Evolutionary conservation across 2,888 invertebrate species (phyloP), one percentile per base, ranked within the genome.

Genomic region (Dasysyrphus tricinctus): DNA sequence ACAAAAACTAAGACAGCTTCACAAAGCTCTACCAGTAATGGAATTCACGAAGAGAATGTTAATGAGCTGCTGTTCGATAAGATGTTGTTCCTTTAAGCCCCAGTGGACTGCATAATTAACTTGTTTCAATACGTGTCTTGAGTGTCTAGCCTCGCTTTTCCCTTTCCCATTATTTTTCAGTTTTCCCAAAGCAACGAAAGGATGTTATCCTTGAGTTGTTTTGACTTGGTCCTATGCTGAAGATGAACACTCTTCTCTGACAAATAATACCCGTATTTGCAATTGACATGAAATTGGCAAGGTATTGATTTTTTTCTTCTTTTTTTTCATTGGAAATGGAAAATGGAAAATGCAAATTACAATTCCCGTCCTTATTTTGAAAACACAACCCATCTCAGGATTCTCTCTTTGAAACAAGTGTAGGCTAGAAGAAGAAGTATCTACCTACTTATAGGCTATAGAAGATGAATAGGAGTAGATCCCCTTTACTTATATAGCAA

Each of bases 21-120:
- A 51, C 70, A 54, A 72, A 78, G 54, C 59, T 59, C n/a, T 14
- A 69, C 67, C 67, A 74, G 79, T 79, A 83, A 83, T 79, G 63
- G 79, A 83, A 70, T 74, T 79, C 82, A 79, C 61, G 74, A 24
- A 39, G 59, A 63, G 82, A 59, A 83, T 83, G 79, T 63, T 83
- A 83, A 83, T 83, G 79, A 83, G 69, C 59, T 56, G 57, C 54
- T 59, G 32, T 37, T 61, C 51, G 49, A 42, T 73, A 73, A 67
- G 73, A 74, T 61, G 59, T 56, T 73, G 65, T 42, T 73, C 61
- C 78, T 73, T 24, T 14, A 54, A 69, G 69, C 70, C 34, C 19
- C 63, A 69, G 61, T 42, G 74, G 67, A 47, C 59, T 73, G 76
- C 77, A 82, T 82, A 82, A 83, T 74, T 79, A 79, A 83, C 69